Evolutionary conservation across 2,113 vertebrate species (phyloP), one percentile per base, ranked within the genome.

Genomic region (Peromyscus californicus): DNA sequence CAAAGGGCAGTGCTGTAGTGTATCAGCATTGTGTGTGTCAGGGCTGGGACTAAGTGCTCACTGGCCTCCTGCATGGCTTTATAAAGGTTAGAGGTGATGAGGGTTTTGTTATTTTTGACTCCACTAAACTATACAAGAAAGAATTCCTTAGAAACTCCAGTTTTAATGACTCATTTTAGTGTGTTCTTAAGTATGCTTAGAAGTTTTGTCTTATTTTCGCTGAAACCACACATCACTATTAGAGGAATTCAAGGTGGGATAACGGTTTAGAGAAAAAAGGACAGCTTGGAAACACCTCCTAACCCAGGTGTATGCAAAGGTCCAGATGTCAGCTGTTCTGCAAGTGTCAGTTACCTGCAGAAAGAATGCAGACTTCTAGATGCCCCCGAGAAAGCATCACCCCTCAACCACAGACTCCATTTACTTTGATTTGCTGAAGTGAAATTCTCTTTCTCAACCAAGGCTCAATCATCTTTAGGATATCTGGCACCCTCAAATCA

Each of bases 171-270:
- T 91, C n/a, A 39, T 1, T 95, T 96, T 61, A 94, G 0, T 80
- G 92, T 88, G 61, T 94, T 97, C 83, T 91, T 76, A 93, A 95
- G 76, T 90, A 90, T 84, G 63, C 89, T 54, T 45, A 63, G 36
- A 95, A 93, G 26, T 76, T 96, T 94, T 9, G 59, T 94, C 51
- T 89, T 26, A 93, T 84, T 95, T 93, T 95, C 59, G 59, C 59
- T 93, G 24, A 93, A 95, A 78, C 51, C 4, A 48, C 69, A 51
- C 11, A 65, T 93, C 51, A 24, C 22, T 45, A 2, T 82, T 95
- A 95, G 29, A 94, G 85, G 75, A 94, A 82, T 95, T 96, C 65
- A 96, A 82, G 54, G 11, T 95, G 31, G 42, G 39, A 78, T 90
- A 69, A 76, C 90, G 16, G 48, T 74, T 93, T 96, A 82, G 6